Conservation (phyloP, 2,113 vertebrate genomes). For the Toxostoma redivivum region DNA sequence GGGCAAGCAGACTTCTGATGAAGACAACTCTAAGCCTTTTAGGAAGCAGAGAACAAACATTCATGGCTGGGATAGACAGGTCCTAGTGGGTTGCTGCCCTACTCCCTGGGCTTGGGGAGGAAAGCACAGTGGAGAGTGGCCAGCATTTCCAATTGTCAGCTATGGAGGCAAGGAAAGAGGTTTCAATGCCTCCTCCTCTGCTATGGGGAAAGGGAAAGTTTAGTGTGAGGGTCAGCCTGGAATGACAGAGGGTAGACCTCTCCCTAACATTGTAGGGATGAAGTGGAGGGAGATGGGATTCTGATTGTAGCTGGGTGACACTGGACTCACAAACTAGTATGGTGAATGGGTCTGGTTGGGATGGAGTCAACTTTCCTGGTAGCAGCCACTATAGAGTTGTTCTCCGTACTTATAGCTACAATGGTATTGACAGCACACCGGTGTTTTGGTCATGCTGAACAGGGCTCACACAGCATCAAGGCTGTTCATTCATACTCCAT, state of each 20-base stretch:
- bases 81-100: neutral
- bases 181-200: neutral
- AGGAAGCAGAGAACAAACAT: neutral
- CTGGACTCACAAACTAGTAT: rapidly evolving
- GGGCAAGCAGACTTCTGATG: neutral
- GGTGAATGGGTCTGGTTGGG: neutral
- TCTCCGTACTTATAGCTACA: neutral
- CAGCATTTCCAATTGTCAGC: neutral
- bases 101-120: neutral
- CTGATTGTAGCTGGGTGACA: too few relatives aligned
- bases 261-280: neutral
- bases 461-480: neutral
- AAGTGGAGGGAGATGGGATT: neutral
- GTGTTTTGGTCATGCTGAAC: neutral
- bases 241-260: neutral
- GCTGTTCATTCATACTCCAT: neutral
- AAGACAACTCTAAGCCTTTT: neutral
- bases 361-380: neutral
- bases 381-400: neutral
- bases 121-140: neutral
- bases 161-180: neutral
- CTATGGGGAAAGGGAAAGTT: neutral
- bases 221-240: neutral
- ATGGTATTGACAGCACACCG: neutral
- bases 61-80: neutral